phyloP scores from a whole-genome alignment of 2,113 vertebrate genomes.

The Ageneiosus marmoratus region DNA sequence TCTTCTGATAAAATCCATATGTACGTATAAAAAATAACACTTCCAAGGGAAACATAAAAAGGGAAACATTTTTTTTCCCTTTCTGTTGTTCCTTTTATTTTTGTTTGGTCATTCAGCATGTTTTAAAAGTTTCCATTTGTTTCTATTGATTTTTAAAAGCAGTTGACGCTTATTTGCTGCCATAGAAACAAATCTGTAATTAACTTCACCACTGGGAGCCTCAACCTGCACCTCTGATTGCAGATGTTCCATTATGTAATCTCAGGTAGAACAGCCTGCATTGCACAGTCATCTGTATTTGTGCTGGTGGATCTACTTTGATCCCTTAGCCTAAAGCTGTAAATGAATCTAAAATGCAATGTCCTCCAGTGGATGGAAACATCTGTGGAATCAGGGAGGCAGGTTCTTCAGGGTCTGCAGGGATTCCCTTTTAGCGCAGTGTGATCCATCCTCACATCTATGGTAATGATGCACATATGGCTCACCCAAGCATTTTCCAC shows the following conservation, averaged over 20 bases:
- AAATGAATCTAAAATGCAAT: slow-evolving; percentile 44
- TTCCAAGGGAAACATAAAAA: slow-evolving; percentile 65
- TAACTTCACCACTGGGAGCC: slow-evolving; percentile 1
- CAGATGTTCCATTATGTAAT: slow-evolving; percentile 25
- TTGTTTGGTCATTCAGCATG: slow-evolving; percentile 7
- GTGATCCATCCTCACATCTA: slow-evolving; percentile 35
- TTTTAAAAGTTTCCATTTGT: not conserved
- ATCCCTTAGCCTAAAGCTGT: not conserved
- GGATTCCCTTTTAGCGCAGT: slow-evolving; percentile 41
- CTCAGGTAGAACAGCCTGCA: not conserved
- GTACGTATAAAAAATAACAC: slow-evolving; percentile 47
- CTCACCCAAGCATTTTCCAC: slow-evolving; percentile 49
- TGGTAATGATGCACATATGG: slow-evolving; percentile 28
- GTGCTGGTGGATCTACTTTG: not conserved
- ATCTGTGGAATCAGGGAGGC: slow-evolving; percentile 41
- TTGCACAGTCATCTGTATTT: slow-evolving; percentile 12
- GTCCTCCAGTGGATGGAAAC: slow-evolving; percentile 45
- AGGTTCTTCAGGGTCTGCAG: slow-evolving; percentile 33
- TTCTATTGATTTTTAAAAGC: not conserved
- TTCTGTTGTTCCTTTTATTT: not conserved
- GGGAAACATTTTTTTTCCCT: not conserved
- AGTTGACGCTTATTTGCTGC: slow-evolving; percentile 9
- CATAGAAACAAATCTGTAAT: slow-evolving; percentile 23
- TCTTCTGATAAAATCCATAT: slow-evolving; percentile 24
- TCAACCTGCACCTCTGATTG: slow-evolving; percentile 37